A percentile compares a stretch with the other conserved stretches of the same genome.
Conservation (phyloP, 1,140 invertebrate genomes). For the Paraescarpia echinospica region DNA sequence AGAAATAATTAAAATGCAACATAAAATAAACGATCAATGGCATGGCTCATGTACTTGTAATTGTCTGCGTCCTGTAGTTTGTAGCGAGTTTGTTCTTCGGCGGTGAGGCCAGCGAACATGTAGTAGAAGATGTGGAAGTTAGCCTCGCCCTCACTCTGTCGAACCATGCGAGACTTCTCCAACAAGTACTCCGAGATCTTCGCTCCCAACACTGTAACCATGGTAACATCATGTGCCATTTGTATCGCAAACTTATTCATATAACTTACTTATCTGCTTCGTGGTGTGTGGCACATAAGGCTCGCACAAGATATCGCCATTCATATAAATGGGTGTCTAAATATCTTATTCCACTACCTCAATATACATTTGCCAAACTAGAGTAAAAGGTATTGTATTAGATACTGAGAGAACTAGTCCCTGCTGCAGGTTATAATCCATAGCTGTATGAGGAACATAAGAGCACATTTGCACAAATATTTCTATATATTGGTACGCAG, state of each 20-base stretch:
- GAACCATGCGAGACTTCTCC: constrained; percentile 72
- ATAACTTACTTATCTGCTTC: too few species aligned
- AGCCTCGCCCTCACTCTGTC: constrained; percentile 68
- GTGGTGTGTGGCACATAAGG: too few species aligned
- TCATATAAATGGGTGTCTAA: not conserved
- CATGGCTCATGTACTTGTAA: constrained; percentile 37
- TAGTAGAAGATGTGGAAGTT: constrained; percentile 84
- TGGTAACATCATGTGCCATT: not conserved
- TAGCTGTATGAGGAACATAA: too few species aligned
- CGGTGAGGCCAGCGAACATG: constrained; percentile 52
- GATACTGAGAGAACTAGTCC: too few species aligned
- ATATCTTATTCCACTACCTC: not conserved
- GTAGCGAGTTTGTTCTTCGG: constrained; percentile 35
- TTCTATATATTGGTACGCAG: too few species aligned
- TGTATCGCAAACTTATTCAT: not conserved
- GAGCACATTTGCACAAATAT: too few species aligned
- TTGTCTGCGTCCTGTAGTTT: constrained; percentile 36
- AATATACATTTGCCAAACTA: not conserved
- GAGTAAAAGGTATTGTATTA: not conserved
- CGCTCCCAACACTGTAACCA: constrained; percentile 10
- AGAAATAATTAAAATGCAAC: too few species aligned
- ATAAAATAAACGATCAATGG: too few species aligned
- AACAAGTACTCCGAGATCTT: constrained; percentile 79
- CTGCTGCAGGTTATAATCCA: too few species aligned
- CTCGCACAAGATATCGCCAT: too few species aligned